These are phyloP conservation scores for Cephus pygmeus DNA, from an alignment of 2,888 invertebrate species.

Conservation along the genomic window DNA sequence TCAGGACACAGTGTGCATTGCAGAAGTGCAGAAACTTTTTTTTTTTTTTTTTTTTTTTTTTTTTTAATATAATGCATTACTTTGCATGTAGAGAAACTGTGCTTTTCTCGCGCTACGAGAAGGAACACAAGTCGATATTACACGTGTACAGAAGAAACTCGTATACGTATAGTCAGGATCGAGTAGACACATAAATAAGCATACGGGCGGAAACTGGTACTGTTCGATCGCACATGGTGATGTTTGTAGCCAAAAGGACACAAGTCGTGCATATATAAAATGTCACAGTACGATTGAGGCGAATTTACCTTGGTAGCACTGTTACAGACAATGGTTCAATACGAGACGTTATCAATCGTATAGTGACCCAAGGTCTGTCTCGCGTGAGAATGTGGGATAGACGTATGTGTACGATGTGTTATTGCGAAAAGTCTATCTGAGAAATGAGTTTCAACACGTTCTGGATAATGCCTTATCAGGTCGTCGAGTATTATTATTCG, in stretches of 20 bases:
- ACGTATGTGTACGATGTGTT: not conserved
- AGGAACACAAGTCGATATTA: not conserved
- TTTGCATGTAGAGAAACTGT: not conserved
- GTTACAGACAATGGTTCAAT: not conserved
- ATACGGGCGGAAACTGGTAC: not conserved
- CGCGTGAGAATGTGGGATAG: not conserved
- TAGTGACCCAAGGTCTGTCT: not conserved
- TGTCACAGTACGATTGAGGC: not conserved
- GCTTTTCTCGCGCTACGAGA: not conserved
- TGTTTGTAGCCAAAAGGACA: not conserved
- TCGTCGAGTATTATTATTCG: not conserved
- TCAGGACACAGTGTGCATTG: too few species aligned
- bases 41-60: too few species aligned
- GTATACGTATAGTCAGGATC: not conserved
- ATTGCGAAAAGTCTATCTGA: not conserved
- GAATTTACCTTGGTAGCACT: not conserved
- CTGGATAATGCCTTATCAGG: not conserved
- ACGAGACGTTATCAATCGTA: not conserved
- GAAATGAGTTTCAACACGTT: not conserved
- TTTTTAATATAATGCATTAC: not conserved
- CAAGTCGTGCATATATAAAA: not conserved
- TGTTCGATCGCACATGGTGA: not conserved
- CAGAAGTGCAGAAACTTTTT: too few species aligned
- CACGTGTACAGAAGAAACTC: not conserved
- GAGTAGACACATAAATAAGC: not conserved